Evolutionary conservation across 2,888 invertebrate genomes (phyloP), one percentile per base, ranked within the genome.

Genomic region (Polylopha cassiicola): DNA sequence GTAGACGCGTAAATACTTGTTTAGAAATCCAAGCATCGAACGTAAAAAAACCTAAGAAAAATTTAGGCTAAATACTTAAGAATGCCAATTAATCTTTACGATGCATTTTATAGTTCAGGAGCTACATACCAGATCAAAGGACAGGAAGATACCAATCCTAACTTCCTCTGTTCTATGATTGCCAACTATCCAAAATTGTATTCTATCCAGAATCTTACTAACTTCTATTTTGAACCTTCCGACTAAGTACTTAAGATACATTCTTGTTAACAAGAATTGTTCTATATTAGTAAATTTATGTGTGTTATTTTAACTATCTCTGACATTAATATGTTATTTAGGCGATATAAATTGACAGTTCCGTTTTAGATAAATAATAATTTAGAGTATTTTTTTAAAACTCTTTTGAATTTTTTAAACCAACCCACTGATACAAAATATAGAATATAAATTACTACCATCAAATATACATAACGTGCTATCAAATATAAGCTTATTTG

Each of bases 101-200:
- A 20, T 15, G 18, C 13, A 36, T 29, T 41, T 29, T 30, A 41
- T 41, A 24, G 36, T 21, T 30, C 36, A 21, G 41, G 34, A 10
- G 30, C 24, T 10, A 36, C 20, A 22, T 36, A 16, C 16, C 13
- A 61, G 65, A 74, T 76, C 74, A 77, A 76, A 77, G 73, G 33
- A 28, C 64, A 66, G 73, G 73, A 76, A 67, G 54, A 50, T 45
- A 54, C 49, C 61, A 63, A 64, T 66, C 50, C 58, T 45, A 68
- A 69, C 68, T 73, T 73, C 72, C 65, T 55, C n/a, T n/a, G n/a
- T n/a, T 47, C 38, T 39, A 33, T 34, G 42, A 46, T 27, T 44
- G 47, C 36, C 30, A 34, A 39, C 39, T 39, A 46, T 46, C 51
- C 48, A 17, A 36, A 21, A 36, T 30, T 36, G 26, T 41, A n/a